Evolutionary conservation across 2,888 invertebrate species (phyloP), one percentile per base, ranked within the genome.

Genomic region (Anaspis maculata): DNA sequence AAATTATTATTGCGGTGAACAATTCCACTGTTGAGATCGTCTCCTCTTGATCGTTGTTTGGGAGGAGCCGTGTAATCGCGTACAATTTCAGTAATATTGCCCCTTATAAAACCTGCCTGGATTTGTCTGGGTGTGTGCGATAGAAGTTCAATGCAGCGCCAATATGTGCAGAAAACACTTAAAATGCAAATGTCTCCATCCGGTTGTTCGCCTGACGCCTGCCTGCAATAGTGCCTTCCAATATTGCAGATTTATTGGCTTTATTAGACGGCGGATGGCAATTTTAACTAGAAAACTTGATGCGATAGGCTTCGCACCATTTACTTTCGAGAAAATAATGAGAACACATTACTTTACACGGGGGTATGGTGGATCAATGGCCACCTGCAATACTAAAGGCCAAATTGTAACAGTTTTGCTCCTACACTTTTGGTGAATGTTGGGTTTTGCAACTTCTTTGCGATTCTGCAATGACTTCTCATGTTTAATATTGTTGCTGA

Each of bases 171-270:
- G 58, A 59, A 63, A 63, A 62, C 62, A 61, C 61, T 63, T 62
- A 61, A 63, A 62, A 63, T 63, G 63, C 60, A 63, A 62, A 62
- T 61, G 55, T 56, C 52, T 57, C 58, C 47, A 55, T 58, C 54
- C 55, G 46, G 46, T 43, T 42, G 45, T 46, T 47, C 48, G 46
- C 44, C n/a, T n/a, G n/a, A n/a, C n/a, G n/a, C n/a, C 37, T 37
- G 41, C 45, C 44, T 44, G 45, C 47, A 39, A 36, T 39, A 39
- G 39, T 44, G 45, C 35, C 41, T 40, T 42, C 42, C 52, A 44
- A 46, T 48, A 50, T 51, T 49, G 47, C 45, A 46, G 52, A 55
- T 54, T 55, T 57, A 57, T 52, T 49, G 49, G 49, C 48, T 55
- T 56, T 54, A 56, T 56, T 56, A 54, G 49, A 42, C 29, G 13